phyloP scores from a whole-genome alignment of 2,797 vertebrate genomes.

The Urosaurus nigricauda region DNA sequence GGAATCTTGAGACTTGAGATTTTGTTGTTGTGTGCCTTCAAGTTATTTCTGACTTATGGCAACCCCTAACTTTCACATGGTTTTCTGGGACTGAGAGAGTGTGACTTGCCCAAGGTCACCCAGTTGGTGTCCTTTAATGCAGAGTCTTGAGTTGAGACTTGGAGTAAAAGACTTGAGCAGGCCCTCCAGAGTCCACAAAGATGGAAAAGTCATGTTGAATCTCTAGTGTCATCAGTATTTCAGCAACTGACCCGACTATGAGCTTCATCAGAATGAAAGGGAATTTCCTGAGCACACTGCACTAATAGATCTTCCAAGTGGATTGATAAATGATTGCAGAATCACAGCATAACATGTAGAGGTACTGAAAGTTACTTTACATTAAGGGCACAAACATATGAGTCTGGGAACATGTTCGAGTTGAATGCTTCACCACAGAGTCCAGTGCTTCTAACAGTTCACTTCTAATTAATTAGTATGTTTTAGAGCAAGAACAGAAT shows the following conservation, averaged over 20 bases:
- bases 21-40: too few relatives aligned
- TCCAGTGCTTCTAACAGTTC: not conserved
- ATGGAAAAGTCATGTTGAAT: not conserved
- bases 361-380: not conserved
- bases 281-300: not conserved
- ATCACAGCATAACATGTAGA: too few relatives aligned
- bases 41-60: too few relatives aligned
- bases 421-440: rapidly evolving
- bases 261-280: not conserved
- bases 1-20: too few relatives aligned
- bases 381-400: not conserved
- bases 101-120: too few relatives aligned
- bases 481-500: slow-evolving; percentile 44
- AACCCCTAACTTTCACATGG: too few relatives aligned
- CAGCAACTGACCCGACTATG: not conserved
- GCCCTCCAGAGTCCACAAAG: not conserved
- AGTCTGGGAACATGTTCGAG: not conserved
- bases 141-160: too few relatives aligned
- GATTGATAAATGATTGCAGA: not conserved
- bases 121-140: too few relatives aligned
- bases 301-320: not conserved
- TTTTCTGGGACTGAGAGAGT: too few relatives aligned
- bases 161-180: too few relatives aligned
- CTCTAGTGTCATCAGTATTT: not conserved
- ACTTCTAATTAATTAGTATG: not conserved